Conservation (phyloP, 1,140 invertebrate species). For the Hycleus phaleratus region DNA sequence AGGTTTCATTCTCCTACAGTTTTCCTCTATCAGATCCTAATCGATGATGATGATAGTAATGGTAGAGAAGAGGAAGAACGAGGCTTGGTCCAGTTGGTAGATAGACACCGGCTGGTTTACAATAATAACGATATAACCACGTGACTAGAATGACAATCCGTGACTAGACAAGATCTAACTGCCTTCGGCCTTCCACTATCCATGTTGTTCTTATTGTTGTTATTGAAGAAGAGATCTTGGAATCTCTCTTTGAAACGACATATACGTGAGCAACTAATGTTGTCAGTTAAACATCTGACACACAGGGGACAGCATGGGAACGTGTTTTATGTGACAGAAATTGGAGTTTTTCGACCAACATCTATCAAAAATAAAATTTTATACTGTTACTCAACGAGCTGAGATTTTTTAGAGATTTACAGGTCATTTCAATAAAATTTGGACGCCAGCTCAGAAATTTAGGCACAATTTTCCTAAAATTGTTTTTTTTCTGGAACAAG, state of each 20-base stretch:
- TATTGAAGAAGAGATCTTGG: conserved; percentile 19
- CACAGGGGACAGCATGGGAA: conserved; percentile 1
- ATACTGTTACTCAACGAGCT: too few relatives aligned
- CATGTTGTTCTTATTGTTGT: too few relatives aligned
- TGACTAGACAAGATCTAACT: conserved; percentile 21
- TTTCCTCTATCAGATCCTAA: neutral
- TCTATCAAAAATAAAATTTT: conserved; percentile 2
- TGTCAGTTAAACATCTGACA: neutral
- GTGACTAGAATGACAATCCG: conserved; percentile 23
- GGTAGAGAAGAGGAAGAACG: neutral
- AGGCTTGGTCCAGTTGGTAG: neutral
- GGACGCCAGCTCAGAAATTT: too few relatives aligned
- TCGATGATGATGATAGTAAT: neutral
- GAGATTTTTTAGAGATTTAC: too few relatives aligned
- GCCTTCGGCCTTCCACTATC: conserved; percentile 6
- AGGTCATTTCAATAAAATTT: too few relatives aligned
- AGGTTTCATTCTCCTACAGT: too few relatives aligned
- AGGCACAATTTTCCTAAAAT: too few relatives aligned
- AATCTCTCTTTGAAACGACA: conserved; percentile 6
- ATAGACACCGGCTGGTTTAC: conserved; percentile 5
- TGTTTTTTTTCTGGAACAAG: too few relatives aligned
- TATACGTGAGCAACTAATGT: conserved; percentile 17
- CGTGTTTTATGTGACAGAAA: neutral
- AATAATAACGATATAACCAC: conserved; percentile 24
- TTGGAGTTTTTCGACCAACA: conserved; percentile 2